Evolutionary conservation across 1,140 invertebrate species (phyloP).

Genomic region (Lepidurus packardi): DNA sequence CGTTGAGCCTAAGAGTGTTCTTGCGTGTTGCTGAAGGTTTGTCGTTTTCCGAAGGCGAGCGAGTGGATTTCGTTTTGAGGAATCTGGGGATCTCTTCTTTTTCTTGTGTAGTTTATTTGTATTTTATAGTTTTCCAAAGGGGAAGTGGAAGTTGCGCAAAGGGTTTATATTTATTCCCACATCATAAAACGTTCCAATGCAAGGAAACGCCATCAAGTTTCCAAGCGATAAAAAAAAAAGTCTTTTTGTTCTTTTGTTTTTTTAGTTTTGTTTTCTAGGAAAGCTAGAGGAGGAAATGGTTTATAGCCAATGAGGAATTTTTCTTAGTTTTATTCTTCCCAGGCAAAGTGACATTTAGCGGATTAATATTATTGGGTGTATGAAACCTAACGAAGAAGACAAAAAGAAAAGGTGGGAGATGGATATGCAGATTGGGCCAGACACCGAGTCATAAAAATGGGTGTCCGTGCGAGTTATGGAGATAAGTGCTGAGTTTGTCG

Average conservation of each 20-base stretch:
- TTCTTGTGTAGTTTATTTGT: not conserved
- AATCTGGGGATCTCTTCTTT: not conserved
- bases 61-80: not conserved
- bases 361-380: not conserved
- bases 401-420: not conserved
- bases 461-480: conserved; percentile 15
- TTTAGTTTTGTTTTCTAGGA: no score
- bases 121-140: not conserved
- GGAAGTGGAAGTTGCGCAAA: not conserved
- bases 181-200: conserved; percentile 15
- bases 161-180: conserved; percentile 18
- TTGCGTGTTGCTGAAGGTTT: not conserved
- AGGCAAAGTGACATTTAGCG: not conserved
- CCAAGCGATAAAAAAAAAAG: not conserved
- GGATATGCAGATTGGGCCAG: not conserved
- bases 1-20: not conserved
- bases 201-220: conserved; percentile 14
- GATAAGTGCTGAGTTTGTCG: conserved; percentile 18
- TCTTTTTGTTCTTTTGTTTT: not conserved
- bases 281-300: not conserved
- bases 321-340: not conserved
- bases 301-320: not conserved
- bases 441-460: conserved; percentile 21
- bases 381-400: not conserved
- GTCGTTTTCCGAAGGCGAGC: not conserved